These are phyloP conservation scores for Chlorops oryzae DNA, from an alignment of 1,140 invertebrate genomes.

Conservation along the genomic window DNA sequence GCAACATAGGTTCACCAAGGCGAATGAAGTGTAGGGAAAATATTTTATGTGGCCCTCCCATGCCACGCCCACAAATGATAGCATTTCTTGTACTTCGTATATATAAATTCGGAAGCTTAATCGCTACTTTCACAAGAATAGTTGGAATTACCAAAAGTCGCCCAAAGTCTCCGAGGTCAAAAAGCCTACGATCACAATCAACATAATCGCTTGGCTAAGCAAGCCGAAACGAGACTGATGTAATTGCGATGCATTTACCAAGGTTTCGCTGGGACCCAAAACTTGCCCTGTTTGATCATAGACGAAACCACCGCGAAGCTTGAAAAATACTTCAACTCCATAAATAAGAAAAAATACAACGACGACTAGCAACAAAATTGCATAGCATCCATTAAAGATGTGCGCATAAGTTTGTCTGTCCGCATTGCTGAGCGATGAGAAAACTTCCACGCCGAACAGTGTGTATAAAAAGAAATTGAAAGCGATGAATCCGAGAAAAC, in stretches of 20 bases:
- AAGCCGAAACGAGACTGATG: conserved; percentile 85
- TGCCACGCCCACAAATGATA: too few species aligned
- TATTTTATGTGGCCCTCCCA: too few species aligned
- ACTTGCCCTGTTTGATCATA: conserved; percentile 42
- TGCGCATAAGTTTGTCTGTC: conserved; percentile 51
- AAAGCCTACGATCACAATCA: conserved; percentile 81
- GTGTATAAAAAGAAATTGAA: conserved; percentile 88
- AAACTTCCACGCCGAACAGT: conserved; percentile 73
- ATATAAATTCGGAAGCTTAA: too few species aligned
- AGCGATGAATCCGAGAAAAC: conserved; percentile 82
- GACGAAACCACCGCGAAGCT: conserved; percentile 61
- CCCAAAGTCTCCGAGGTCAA: conserved; percentile 83
- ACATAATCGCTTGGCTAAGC: conserved; percentile 76
- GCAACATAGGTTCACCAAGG: too few species aligned
- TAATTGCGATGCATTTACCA: conserved; percentile 79
- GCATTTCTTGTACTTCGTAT: too few species aligned
- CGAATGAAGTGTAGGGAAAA: too few species aligned
- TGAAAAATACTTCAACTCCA: conserved; percentile 91
- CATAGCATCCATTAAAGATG: conserved; percentile 89
- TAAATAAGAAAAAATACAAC: conserved; percentile 92
- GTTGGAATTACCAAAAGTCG: conserved; percentile 83
- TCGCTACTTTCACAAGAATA: conserved; percentile 79
- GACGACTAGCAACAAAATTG: conserved; percentile 80
- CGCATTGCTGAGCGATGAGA: conserved; percentile 37
- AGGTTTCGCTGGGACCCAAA: conserved; percentile 39